Base-by-base conservation (phyloP, 2,797 vertebrate species). In the Ctenosaura bakeri region DNA sequence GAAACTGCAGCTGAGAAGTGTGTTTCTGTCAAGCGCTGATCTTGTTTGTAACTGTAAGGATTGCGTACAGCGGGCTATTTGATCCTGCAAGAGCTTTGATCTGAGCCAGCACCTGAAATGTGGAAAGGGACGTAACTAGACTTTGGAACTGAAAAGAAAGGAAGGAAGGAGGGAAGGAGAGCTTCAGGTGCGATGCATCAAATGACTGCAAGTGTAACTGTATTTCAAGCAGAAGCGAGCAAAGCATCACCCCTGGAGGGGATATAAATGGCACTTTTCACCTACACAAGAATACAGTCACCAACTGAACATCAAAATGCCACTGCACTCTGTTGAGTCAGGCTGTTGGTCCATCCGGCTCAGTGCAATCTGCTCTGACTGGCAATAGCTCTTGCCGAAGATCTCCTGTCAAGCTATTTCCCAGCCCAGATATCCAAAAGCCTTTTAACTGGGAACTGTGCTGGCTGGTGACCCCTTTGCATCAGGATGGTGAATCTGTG, bases 61-160 rank as follows among this genome's bases (percentile, higher is more conserved):
- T 92, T 94, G 90, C 85, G 85, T 78, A 59, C 79, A 83, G 92
- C 86, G 88, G 0, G 46, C 59, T 91, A 90, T 96, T 95, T 95
- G 94, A 96, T 96, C 92, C 93, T 92, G 74, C 9, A 56, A 95
- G 88, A 74, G 92, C 95, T 96, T 95, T 96, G 95, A 96, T 96
- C 95, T 96, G 86, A 0, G 6, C 82, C 84, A 85, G 77, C 79
- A 93, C 89, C 92, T 94, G 76, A 93, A 92, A 94, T 91, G 88
- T 73, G 83, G 90, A 92, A 91, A 94, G 94, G 29, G 24, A 92
- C 94, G 92, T 91, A 94, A 95, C 80, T 91, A 94, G 86, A 85
- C 73, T 95, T 91, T 90, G 91, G 88, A 62, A 93, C 71, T 82
- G 38, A 92, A 87, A 1, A 56, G 10, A 80, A 83, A 59, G 79